phyloP scores from a whole-genome alignment of 2,113 vertebrate genomes.

The Chelonoidis abingdonii region DNA sequence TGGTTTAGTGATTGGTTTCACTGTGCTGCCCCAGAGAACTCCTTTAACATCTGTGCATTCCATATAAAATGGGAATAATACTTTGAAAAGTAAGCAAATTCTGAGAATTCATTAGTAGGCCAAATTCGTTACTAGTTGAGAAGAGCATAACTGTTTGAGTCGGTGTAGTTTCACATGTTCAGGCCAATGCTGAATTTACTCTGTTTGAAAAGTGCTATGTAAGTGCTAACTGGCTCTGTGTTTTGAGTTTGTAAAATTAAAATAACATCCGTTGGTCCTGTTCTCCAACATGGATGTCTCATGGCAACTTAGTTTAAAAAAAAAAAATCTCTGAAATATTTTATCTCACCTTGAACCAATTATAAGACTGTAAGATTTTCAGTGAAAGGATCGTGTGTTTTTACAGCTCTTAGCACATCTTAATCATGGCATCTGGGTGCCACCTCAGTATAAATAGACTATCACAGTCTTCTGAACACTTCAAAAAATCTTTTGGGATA shows the following conservation, averaged over 20 bases:
- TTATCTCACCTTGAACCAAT: not conserved
- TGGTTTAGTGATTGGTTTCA: not conserved
- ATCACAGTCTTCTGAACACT: not conserved
- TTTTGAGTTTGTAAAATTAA: not conserved
- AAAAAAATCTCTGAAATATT: not conserved
- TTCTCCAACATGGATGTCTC: not conserved
- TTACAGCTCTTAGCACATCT: not conserved
- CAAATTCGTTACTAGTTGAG: not conserved
- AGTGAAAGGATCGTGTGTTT: not conserved
- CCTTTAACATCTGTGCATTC: not conserved
- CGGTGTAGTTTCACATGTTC: accelerated
- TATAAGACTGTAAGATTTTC: not conserved
- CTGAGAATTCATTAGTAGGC: not conserved
- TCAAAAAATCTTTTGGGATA: not conserved
- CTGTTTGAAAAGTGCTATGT: not conserved
- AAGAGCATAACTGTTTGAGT: not conserved
- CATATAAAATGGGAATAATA: not conserved
- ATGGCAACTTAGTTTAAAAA: not conserved
- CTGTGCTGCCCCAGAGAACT: not conserved
- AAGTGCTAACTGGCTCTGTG: not conserved
- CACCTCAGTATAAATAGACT: not conserved
- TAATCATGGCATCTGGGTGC: not conserved
- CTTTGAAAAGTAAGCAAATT: not conserved
- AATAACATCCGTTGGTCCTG: accelerated
- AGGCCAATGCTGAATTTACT: not conserved